Conservation (phyloP, 2,888 invertebrate genomes). For the Sicus ferrugineus region DNA sequence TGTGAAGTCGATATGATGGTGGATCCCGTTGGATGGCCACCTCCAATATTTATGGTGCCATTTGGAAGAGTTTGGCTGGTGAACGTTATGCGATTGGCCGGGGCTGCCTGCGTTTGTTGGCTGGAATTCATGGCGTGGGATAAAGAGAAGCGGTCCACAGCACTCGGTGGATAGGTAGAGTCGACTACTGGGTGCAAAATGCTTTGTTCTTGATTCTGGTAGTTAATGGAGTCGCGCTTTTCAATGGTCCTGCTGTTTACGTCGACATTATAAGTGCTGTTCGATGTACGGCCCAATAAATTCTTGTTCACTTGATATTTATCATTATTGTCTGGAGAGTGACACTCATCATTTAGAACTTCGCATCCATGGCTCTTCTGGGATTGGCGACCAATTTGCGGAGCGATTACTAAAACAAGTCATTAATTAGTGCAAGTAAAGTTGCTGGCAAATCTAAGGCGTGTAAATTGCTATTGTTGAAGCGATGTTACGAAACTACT, state of each 20-base stretch:
- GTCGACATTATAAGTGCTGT: conserved; percentile 16
- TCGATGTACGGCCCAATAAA: neutral
- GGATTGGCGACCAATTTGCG: too few relatives aligned
- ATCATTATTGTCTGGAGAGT: too few relatives aligned
- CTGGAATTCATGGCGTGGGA: conserved; percentile 57
- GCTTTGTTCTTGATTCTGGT: conserved; percentile 32
- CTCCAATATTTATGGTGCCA: conserved; percentile 73
- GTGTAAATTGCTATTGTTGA: too few relatives aligned
- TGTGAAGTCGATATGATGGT: conserved; percentile 65
- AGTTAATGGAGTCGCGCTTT: conserved; percentile 40
- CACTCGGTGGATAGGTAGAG: conserved; percentile 32
- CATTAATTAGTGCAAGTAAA: neutral
- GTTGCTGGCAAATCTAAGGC: too few relatives aligned
- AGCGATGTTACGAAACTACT: too few relatives aligned
- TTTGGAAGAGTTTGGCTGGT: conserved; percentile 74
- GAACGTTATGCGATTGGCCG: conserved; percentile 70
- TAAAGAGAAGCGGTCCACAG: conserved; percentile 10
- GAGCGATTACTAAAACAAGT: too few relatives aligned
- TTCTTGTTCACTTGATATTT: too few relatives aligned
- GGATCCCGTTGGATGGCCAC: conserved; percentile 52
- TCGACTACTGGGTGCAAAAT: conserved; percentile 36
- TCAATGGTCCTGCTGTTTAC: conserved; percentile 11
- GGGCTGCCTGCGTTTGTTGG: conserved; percentile 55
- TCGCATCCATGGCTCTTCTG: too few relatives aligned
- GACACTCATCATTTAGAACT: too few relatives aligned